These are phyloP conservation scores for Lepidonotus clava DNA, from an alignment of 2,888 invertebrate genomes.

Conservation along the genomic window DNA sequence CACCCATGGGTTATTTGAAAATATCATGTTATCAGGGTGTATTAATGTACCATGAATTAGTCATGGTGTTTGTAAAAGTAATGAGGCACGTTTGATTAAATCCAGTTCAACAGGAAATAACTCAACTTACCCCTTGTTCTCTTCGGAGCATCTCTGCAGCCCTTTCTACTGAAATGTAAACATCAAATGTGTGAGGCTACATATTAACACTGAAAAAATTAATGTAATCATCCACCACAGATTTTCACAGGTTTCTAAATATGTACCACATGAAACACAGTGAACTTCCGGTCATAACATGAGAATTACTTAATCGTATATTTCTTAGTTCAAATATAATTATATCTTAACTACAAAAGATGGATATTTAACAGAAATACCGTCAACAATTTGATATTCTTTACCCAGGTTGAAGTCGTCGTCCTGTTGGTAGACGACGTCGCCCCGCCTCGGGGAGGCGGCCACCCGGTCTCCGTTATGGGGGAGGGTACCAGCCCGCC, in stretches of 20 bases:
- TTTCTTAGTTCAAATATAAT: too few species aligned
- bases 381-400: too few species aligned
- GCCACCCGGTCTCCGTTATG: not conserved
- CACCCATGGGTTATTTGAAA: not conserved
- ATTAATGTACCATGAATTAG: too few species aligned
- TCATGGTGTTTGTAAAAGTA: too few species aligned
- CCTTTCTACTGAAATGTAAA: constrained; percentile 15
- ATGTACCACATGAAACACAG: too few species aligned
- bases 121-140: constrained; percentile 32
- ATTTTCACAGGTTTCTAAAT: too few species aligned
- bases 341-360: too few species aligned
- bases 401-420: constrained; percentile 9
- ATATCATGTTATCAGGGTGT: too few species aligned
- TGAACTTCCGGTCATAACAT: too few species aligned
- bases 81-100: too few species aligned
- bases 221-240: not conserved
- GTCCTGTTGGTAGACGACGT: constrained; percentile 34
- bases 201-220: not conserved
- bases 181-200: not conserved
- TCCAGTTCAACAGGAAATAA: not conserved
- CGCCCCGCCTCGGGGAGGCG: constrained; percentile 20
- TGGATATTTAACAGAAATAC: too few species aligned
- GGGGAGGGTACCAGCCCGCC: not conserved
- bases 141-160: constrained; percentile 30
- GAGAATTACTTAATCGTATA: too few species aligned